Base-by-base conservation (phyloP, 37 sponge, comb jelly and placozoan species). In the Beroe ovata region DNA sequence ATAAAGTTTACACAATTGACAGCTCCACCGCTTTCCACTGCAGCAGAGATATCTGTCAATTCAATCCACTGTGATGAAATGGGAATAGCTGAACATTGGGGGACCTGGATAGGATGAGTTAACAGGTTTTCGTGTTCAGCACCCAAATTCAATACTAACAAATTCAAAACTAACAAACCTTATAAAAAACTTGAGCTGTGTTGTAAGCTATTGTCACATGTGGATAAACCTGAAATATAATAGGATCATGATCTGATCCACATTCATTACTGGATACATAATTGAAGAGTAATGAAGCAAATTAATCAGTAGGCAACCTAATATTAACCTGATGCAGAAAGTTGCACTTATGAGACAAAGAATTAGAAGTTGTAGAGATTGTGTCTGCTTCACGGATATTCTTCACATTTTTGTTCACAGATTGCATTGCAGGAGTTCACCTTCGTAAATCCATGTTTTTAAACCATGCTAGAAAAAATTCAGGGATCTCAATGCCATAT, bases 331-430 rank as follows among this genome's bases (percentile, higher is more conserved):
- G 54, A 47, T 47, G 54, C 33, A 29, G 35, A 16, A 66, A 66
- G 14, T 35, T 35, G 38, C 84, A 77, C 23, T 42, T 42, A 54
- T 77, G 84, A 20, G 84, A 77, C 20, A 54, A 0, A n/a, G 8
- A 6, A 23, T 38, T 39, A 23, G 84, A 77, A 54, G 33, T 30
- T 19, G 84, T 77, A 42, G 41, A 32, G 0, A 77, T 39, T 16
- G 84, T 42, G 28, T 77, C 84, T 3, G 84, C 58, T 22, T 42
- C 58, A 20, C 84, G 84, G 41, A 77, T 35, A 77, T 77, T 77
- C 28, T 58, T 11, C 11, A 77, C 40, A 58, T 77, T 36, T 26
- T 77, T 77, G 23, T 77, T 77, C 84, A 77, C 84, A 25, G 84
- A 77, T 35, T 77, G 84, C 84, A 77, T 77, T n/a, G n/a, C n/a